Percentiles rank a stretch among this genome's conserved stretches.
Conservation (phyloP, 2,888 invertebrate genomes). For the Pterobdella sp. region DNA sequence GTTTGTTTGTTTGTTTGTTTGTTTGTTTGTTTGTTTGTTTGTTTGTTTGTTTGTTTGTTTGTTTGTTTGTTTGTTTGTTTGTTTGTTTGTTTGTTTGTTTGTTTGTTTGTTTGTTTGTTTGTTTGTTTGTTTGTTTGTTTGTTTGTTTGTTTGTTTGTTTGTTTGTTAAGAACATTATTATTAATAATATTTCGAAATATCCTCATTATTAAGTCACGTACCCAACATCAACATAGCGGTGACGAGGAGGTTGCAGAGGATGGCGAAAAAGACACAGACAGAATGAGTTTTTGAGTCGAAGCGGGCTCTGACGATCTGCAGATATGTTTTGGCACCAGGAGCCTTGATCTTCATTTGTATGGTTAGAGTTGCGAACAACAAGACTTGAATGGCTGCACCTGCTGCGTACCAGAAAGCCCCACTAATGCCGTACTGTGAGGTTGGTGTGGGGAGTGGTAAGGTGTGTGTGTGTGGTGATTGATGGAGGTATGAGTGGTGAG, state of each 20-base stretch:
- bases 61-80: conserved; percentile 13
- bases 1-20: conserved; percentile 11
- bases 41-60: conserved; percentile 16
- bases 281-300: conserved; percentile 48
- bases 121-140: conserved; percentile 12
- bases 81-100: conserved; percentile 16
- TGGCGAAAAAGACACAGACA: conserved; percentile 48
- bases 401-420: conserved; percentile 51
- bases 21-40: conserved; percentile 18
- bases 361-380: conserved; percentile 43
- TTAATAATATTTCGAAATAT: too few species aligned
- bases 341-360: conserved; percentile 50
- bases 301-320: conserved; percentile 49
- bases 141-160: conserved; percentile 15
- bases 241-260: conserved; percentile 49
- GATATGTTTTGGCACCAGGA: conserved; percentile 51
- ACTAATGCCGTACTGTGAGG: conserved; percentile 48
- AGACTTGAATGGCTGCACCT: conserved; percentile 48
- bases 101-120: conserved; percentile 10
- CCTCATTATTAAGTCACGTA: conserved; percentile 34
- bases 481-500: not conserved
- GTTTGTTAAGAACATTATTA: too few species aligned
- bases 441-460: not conserved
- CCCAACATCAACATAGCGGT: conserved; percentile 50
- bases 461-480: too few species aligned